Evolutionary conservation across 2,113 vertebrate species (phyloP).

Genomic region (Marcusenius ussheri): DNA sequence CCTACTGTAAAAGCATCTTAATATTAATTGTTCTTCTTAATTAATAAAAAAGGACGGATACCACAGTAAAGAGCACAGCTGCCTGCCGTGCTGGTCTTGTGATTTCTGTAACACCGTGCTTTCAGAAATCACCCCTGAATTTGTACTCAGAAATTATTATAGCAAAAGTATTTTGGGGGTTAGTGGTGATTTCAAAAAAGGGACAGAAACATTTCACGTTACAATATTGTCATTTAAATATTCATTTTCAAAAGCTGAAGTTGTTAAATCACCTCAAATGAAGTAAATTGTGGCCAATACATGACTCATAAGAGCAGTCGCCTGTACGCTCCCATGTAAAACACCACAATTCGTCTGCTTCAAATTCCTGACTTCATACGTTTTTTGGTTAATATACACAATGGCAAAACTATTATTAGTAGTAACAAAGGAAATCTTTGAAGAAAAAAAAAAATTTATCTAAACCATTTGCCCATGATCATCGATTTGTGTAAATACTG

Average conservation of each 20-base stretch:
- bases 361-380: not conserved
- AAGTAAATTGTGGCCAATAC: not conserved
- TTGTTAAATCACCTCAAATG: not conserved
- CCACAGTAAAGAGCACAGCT: not conserved
- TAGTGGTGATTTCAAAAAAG: not conserved
- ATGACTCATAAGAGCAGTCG: no score
- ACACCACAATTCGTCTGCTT: not conserved
- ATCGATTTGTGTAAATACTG: not conserved
- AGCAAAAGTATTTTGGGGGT: not conserved
- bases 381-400: not conserved
- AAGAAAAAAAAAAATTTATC: not conserved
- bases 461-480: not conserved
- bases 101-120: not conserved
- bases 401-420: not conserved
- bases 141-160: not conserved
- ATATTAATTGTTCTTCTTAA: not conserved
- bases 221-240: not conserved
- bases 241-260: not conserved
- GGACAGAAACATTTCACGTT: not conserved
- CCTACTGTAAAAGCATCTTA: not conserved
- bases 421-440: not conserved
- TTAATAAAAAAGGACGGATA: not conserved
- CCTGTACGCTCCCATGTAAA: not conserved
- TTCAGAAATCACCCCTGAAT: conserved; percentile 6
- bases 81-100: not conserved